These are phyloP conservation scores for Watersipora subatra DNA, from an alignment of 1,140 invertebrate species.

Conservation along the genomic window DNA sequence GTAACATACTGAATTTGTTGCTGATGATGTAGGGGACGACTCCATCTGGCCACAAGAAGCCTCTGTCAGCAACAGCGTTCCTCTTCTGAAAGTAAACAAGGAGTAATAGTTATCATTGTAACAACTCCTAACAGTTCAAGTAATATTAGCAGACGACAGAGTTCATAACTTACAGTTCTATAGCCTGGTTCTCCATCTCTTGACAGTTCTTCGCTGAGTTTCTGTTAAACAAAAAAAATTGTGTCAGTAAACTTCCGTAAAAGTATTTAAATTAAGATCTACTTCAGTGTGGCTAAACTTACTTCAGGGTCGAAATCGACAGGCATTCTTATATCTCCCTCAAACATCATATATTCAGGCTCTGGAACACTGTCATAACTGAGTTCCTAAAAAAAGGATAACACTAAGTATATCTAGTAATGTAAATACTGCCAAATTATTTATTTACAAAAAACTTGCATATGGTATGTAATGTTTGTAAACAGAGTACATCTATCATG, in stretches of 20 bases:
- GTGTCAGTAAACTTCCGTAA: no score
- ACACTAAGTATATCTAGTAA: no score
- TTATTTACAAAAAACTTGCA: no score
- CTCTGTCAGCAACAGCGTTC: neutral
- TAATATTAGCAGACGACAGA: neutral
- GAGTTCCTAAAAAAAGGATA: no score
- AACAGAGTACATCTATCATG: no score
- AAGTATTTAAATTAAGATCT: no score
- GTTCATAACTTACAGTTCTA: no score
- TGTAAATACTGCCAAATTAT: no score
- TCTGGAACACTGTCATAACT: neutral
- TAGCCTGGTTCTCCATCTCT: no score
- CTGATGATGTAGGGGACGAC: neutral
- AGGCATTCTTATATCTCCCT: neutral
- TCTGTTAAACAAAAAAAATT: no score
- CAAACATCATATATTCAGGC: neutral
- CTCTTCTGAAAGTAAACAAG: neutral
- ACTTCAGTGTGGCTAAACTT: neutral
- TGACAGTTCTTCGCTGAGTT: no score
- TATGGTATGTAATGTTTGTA: no score
- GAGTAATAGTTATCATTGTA: neutral
- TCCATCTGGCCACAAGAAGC: neutral
- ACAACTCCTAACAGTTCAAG: neutral
- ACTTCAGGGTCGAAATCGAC: neutral
- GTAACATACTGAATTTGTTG: neutral